Percentiles rank a stretch among this genome's conserved stretches.
Conservation (phyloP, 2,888 invertebrate genomes). For the Lycia hirtaria region DNA sequence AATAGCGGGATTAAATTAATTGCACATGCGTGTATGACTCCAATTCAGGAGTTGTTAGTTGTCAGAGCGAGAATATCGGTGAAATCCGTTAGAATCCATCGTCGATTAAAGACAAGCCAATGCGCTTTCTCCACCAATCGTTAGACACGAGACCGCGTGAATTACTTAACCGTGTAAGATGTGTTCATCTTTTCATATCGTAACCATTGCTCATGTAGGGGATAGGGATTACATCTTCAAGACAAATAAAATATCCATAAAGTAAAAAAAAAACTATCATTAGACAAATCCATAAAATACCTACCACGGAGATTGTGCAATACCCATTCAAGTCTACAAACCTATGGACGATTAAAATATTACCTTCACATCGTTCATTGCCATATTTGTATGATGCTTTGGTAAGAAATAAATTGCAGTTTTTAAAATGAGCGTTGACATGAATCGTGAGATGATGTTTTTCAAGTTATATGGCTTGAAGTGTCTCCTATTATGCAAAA, state of each 20-base stretch:
- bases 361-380: slow-evolving; percentile 22
- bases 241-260: background rate
- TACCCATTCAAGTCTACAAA: slow-evolving; percentile 8
- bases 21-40: slow-evolving; percentile 55
- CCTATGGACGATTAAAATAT: slow-evolving; percentile 15
- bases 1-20: slow-evolving; percentile 36
- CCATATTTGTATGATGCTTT: slow-evolving; percentile 12
- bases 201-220: slow-evolving; percentile 31
- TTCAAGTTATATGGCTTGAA: background rate
- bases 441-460: background rate
- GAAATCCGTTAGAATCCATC: slow-evolving; percentile 64
- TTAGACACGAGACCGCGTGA: slow-evolving; percentile 51
- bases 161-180: slow-evolving; percentile 48
- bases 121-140: slow-evolving; percentile 62
- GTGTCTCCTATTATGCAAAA: background rate
- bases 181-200: slow-evolving; percentile 33
- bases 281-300: background rate
- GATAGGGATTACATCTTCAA: too few species aligned
- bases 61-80: slow-evolving; percentile 52
- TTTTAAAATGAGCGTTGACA: slow-evolving; percentile 1
- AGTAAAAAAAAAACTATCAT: background rate
- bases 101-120: slow-evolving; percentile 52
- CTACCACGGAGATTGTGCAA: slow-evolving; percentile 10
- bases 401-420: slow-evolving; percentile 17
- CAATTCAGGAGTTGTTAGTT: slow-evolving; percentile 56